Percentiles rank a stretch among this genome's conserved stretches.
Conservation (phyloP, 2,888 invertebrate genomes). For the Pseudococcus longispinus region DNA sequence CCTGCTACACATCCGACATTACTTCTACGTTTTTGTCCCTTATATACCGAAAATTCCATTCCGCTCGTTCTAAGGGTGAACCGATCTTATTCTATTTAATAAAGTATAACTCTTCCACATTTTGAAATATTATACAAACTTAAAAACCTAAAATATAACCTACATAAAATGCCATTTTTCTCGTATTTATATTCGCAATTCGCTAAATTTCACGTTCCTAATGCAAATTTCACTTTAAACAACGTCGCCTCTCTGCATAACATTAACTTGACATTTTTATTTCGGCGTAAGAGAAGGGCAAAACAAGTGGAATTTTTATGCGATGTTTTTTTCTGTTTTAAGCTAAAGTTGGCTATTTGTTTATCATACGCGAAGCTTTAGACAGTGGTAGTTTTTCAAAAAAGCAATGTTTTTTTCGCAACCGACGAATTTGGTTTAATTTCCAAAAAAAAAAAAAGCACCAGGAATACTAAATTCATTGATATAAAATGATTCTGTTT, state of each 20-base stretch:
- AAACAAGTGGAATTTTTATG: conserved; percentile 22
- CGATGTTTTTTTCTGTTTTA: conserved; percentile 21
- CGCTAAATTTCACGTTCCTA: conserved; percentile 48
- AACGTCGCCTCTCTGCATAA: conserved; percentile 22
- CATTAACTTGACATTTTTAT: conserved; percentile 46
- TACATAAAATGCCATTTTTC: conserved; percentile 53
- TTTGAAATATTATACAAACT: conserved; percentile 50
- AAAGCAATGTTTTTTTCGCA: background rate
- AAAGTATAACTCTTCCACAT: conserved; percentile 54
- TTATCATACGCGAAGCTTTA: background rate
- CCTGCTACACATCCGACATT: conserved; percentile 39
- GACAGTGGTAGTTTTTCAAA: background rate
- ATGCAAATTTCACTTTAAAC: conserved; percentile 46
- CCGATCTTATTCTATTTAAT: conserved; percentile 57
- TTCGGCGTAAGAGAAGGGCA: background rate
- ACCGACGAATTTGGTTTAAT: background rate
- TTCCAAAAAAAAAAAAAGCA: background rate
- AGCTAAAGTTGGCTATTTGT: conserved; percentile 5
- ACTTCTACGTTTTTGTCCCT: conserved; percentile 49
- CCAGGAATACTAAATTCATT: too few relatives aligned
- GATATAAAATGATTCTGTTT: too few relatives aligned
- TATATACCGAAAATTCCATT: conserved; percentile 29
- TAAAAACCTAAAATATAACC: conserved; percentile 54
- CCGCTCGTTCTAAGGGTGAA: conserved; percentile 44
- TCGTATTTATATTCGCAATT: conserved; percentile 52